Evolutionary conservation across 2,113 vertebrate species (phyloP).

Genomic region (Hydrolagus affinis): DNA sequence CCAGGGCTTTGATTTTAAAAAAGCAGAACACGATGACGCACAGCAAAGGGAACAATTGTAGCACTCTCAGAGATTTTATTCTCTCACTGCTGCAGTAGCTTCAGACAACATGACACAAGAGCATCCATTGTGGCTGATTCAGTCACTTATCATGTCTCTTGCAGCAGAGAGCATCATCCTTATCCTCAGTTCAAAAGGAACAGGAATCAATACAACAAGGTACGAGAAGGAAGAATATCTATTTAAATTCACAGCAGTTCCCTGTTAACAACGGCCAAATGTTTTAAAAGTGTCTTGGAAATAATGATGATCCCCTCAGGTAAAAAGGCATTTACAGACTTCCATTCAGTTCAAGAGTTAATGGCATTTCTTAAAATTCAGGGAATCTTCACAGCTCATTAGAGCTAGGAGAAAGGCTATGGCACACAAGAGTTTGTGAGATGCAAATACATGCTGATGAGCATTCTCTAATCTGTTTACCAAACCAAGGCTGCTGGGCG

Average conservation of each 20-base stretch:
- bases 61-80: too few relatives aligned
- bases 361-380: slow-evolving; percentile 7
- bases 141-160: background rate
- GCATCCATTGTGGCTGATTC: background rate
- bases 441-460: slow-evolving; percentile 64
- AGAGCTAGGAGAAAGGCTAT: slow-evolving; percentile 48
- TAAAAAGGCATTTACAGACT: slow-evolving; percentile 23
- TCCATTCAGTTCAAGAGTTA: slow-evolving; percentile 22
- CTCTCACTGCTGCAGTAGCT: too few relatives aligned
- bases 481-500: slow-evolving; percentile 64
- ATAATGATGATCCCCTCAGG: slow-evolving; percentile 16
- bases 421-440: slow-evolving; percentile 44
- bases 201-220: background rate
- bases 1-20: too few relatives aligned
- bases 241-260: background rate
- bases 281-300: background rate
- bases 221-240: background rate
- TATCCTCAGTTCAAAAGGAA: background rate
- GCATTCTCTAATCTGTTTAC: slow-evolving; percentile 69
- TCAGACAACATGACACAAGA: background rate
- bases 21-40: too few relatives aligned
- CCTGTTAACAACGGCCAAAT: background rate
- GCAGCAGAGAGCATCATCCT: background rate
- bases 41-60: too few relatives aligned
- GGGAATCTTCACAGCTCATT: slow-evolving; percentile 41